Conservation (phyloP, 2,113 vertebrate genomes). For the Acrocephalus kingi region DNA sequence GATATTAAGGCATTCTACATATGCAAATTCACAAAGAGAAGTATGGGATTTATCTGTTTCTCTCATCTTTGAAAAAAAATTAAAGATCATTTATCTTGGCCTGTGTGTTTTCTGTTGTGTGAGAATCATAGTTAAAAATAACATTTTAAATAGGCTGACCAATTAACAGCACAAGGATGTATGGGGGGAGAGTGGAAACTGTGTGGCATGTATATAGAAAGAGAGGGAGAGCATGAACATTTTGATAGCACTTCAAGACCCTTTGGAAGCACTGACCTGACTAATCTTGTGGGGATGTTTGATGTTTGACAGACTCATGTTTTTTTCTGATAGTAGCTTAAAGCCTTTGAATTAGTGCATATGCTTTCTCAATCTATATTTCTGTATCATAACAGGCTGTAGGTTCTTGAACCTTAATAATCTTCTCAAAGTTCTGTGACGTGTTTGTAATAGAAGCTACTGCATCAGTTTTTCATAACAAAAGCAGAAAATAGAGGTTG, state of each 20-base stretch:
- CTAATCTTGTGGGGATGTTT: not conserved
- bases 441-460: not conserved
- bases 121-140: not conserved
- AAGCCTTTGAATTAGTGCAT: conserved; percentile 33
- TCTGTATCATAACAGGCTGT: not conserved
- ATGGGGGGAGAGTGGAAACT: not conserved
- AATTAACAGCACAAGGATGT: not conserved
- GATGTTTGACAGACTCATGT: not conserved
- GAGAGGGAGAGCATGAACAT: not conserved
- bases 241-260: not conserved
- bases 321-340: not conserved
- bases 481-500: not conserved
- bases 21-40: not conserved
- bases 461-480: not conserved
- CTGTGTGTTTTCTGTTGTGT: not conserved
- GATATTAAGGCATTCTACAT: not conserved
- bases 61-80: not conserved
- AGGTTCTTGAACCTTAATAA: conserved; percentile 40
- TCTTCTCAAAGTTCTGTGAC: not conserved
- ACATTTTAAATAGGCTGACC: not conserved
- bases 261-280: not conserved
- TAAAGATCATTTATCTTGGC: not conserved
- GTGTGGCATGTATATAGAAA: not conserved
- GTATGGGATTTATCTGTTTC: not conserved
- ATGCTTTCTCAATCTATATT: not conserved